These are phyloP conservation scores for Ptyas mucosa DNA, from an alignment of 2,113 vertebrate species.

Conservation along the genomic window DNA sequence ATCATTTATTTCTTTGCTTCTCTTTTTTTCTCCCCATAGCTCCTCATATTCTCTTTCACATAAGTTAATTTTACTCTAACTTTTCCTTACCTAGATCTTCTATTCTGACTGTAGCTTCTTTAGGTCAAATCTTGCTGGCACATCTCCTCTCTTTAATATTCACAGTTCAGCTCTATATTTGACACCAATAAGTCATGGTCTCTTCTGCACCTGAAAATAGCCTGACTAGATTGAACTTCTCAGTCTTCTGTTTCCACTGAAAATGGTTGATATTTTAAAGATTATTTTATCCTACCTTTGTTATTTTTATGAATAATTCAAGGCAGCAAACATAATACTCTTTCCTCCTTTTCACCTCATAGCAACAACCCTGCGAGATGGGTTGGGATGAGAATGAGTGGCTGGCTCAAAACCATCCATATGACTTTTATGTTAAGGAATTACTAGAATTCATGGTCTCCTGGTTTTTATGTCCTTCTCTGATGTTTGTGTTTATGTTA, in stretches of 20 bases:
- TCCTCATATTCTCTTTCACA: neutral
- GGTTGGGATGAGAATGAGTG: neutral
- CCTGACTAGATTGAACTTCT: neutral
- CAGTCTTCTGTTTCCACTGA: neutral
- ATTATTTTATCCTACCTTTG: neutral
- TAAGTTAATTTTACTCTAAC: neutral
- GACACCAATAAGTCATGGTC: neutral
- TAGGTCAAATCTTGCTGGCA: neutral
- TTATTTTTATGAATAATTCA: neutral
- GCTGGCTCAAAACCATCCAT: neutral
- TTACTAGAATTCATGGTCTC: neutral
- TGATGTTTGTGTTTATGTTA: neutral
- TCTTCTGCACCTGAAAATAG: neutral
- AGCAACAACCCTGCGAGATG: neutral
- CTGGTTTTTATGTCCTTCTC: neutral
- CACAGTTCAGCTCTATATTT: neutral
- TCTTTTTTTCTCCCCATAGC: neutral
- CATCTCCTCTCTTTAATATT: neutral
- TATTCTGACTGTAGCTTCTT: neutral
- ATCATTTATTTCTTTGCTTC: neutral
- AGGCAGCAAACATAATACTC: neutral
- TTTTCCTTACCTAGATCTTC: neutral
- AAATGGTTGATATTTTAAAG: neutral
- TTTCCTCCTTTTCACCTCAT: neutral
- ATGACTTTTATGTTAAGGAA: neutral